phyloP scores from a whole-genome alignment of 35 echinoderm and acorn worm genomes.

The Apostichopus japonicus region DNA sequence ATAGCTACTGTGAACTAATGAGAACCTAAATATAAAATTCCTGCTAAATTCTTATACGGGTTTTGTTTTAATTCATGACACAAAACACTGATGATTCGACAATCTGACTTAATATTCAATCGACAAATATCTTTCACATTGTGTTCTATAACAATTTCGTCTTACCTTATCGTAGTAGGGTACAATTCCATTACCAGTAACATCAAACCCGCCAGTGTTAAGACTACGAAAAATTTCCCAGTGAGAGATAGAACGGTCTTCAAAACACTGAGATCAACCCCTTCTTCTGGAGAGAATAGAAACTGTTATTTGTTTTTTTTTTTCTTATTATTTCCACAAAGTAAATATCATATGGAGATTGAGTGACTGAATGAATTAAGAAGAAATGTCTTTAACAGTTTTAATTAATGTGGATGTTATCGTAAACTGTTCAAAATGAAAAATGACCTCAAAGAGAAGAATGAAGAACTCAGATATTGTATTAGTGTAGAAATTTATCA shows the following conservation, averaged over 20 bases:
- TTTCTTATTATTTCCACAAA: neutral
- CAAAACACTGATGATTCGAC: too few species aligned
- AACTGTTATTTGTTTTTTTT: neutral
- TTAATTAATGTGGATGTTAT: neutral
- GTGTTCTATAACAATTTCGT: too few species aligned
- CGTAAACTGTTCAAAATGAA: too few species aligned
- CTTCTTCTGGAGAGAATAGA: neutral
- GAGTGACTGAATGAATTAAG: neutral
- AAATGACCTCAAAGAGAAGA: too few species aligned
- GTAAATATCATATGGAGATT: neutral
- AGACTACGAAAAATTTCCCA: conserved; percentile 22
- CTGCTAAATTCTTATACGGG: too few species aligned
- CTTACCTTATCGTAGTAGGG: conserved; percentile 34
- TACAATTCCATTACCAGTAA: conserved; percentile 29
- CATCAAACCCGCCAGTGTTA: conserved; percentile 2
- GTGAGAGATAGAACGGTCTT: neutral
- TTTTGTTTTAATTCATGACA: too few species aligned
- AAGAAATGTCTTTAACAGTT: neutral
- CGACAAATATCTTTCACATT: too few species aligned
- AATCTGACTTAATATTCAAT: too few species aligned
- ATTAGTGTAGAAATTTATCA: too few species aligned
- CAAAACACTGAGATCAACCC: neutral
- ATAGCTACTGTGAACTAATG: too few species aligned
- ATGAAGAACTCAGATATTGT: too few species aligned
- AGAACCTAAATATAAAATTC: too few species aligned